These are phyloP conservation scores for Xiphias gladius DNA, from an alignment of 2,113 vertebrate species.

Conservation along the genomic window DNA sequence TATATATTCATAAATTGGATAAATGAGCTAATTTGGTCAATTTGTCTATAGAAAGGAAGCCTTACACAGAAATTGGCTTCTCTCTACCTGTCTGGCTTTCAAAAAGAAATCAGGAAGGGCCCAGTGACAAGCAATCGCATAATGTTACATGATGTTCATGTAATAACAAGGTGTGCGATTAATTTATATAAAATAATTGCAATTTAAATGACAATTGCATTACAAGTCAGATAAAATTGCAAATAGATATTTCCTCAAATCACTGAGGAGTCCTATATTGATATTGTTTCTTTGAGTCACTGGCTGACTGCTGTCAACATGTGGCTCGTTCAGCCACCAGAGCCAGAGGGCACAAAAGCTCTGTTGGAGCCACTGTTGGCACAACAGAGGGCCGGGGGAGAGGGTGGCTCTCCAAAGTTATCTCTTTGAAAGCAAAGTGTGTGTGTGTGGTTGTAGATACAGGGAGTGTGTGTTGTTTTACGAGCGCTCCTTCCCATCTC, in stretches of 20 bases:
- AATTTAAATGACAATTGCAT: not conserved
- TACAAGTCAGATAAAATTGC: not conserved
- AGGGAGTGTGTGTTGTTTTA: slow-evolving; percentile 67
- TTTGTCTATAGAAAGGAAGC: too few relatives aligned
- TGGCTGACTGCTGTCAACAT: slow-evolving; percentile 56
- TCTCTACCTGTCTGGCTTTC: too few relatives aligned
- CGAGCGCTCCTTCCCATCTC: slow-evolving; percentile 50
- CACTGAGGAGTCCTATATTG: not conserved
- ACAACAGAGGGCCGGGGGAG: slow-evolving; percentile 40
- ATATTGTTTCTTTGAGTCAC: slow-evolving; percentile 21
- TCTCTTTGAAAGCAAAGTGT: slow-evolving; percentile 65
- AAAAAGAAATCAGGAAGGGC: too few relatives aligned
- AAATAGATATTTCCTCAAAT: not conserved
- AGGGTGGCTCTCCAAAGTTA: slow-evolving; percentile 49
- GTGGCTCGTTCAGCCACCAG: slow-evolving; percentile 52
- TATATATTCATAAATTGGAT: not conserved
- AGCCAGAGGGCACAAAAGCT: slow-evolving; percentile 61
- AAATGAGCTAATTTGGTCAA: too few relatives aligned
- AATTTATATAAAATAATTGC: not conserved
- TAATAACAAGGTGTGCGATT: not conserved
- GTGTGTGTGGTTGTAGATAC: slow-evolving; percentile 39
- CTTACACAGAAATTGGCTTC: too few relatives aligned
- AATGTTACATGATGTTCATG: too few relatives aligned
- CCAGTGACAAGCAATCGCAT: too few relatives aligned
- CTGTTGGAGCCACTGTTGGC: slow-evolving; percentile 58